Evolutionary conservation across 2,888 invertebrate species (phyloP), one percentile per base, ranked within the genome.

Genomic region (Eumacrocentrus americanus): DNA sequence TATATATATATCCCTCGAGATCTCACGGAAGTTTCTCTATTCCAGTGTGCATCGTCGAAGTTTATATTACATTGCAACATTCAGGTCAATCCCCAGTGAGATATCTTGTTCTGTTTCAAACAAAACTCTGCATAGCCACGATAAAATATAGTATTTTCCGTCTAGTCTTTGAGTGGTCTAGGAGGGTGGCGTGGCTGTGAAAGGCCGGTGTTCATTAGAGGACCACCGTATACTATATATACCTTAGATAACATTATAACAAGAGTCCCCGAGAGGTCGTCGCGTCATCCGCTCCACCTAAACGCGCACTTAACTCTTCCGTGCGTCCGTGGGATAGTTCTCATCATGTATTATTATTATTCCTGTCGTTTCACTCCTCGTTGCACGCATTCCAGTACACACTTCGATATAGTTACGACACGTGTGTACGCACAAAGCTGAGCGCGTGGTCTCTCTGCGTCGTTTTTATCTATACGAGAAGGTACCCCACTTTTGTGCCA

Each of bases 301-400:
- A 58, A 52, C 50, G 34, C 61, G 16, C 18, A 48, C 52, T n/a
- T 34, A n/a, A 25, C 47, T 57, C 34, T 54, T 52, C 55, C 64
- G 29, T 29, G 29, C 62, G 62, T 66, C 72, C 79, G 79, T 80
- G 79, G 76, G 79, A 80, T 76, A 77, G 76, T 80, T 80, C 79
- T 73, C 79, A 79, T 76, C 72, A 71, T 68, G 23, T 44, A 23
- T 56, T 35, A 56, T 47, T 35, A 68, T 78, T 72, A 75, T 76
- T 71, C 74, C 67, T 65, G 56, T 58, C 61, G 62, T 62, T 65
- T 65, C 63, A 56, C 52, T 48, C 60, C 60, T 65, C 67, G 66
- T 67, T 68, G 63, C 63, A 65, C 70, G 65, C 67, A 67, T 66
- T 67, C 65, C 64, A 52, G 7, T 14, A 9, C 18, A 38, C 29